A percentile compares a stretch with the other conserved stretches of the same genome.
These are phyloP conservation scores for Notocelia uddmanniana DNA, from an alignment of 2,888 invertebrate genomes.

Conservation along the genomic window DNA sequence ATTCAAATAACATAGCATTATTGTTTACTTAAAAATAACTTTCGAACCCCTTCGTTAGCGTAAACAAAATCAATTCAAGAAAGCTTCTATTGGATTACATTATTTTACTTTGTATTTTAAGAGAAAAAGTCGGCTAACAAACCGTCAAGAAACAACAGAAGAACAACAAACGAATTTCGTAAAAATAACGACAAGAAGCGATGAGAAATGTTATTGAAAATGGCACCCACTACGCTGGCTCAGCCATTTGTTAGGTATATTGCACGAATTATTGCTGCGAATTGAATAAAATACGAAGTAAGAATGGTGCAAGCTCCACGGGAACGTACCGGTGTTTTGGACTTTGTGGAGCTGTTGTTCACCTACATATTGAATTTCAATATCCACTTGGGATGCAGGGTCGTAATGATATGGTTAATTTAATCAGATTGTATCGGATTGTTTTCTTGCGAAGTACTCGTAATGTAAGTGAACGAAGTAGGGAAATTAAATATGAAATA, in stretches of 20 bases:
- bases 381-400: slow-evolving; percentile 2
- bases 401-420: slow-evolving; percentile 10
- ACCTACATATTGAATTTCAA: slow-evolving; percentile 17
- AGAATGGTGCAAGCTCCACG: slow-evolving; percentile 8
- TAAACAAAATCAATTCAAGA: slow-evolving; percentile 14
- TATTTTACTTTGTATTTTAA: slow-evolving; percentile 34
- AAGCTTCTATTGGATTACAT: slow-evolving; percentile 23
- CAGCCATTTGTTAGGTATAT: slow-evolving; percentile 41
- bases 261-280: slow-evolving; percentile 38
- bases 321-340: background rate
- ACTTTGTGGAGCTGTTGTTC: background rate
- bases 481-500: background rate
- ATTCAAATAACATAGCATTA: background rate
- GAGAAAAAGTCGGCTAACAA: slow-evolving; percentile 37
- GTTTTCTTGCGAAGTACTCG: background rate
- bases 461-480: background rate
- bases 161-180: slow-evolving; percentile 40
- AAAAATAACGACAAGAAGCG: slow-evolving; percentile 34
- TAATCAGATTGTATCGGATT: background rate
- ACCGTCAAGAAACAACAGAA: slow-evolving; percentile 40
- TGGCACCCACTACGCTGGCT: slow-evolving; percentile 39
- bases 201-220: slow-evolving; percentile 45
- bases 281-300: slow-evolving; percentile 23
- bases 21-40: background rate
- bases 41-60: slow-evolving; percentile 13